A percentile compares a stretch with the other conserved stretches of the same genome.
Evolutionary conservation across 2,888 invertebrate genomes (phyloP).

Genomic region (Cristatella mucedo): DNA sequence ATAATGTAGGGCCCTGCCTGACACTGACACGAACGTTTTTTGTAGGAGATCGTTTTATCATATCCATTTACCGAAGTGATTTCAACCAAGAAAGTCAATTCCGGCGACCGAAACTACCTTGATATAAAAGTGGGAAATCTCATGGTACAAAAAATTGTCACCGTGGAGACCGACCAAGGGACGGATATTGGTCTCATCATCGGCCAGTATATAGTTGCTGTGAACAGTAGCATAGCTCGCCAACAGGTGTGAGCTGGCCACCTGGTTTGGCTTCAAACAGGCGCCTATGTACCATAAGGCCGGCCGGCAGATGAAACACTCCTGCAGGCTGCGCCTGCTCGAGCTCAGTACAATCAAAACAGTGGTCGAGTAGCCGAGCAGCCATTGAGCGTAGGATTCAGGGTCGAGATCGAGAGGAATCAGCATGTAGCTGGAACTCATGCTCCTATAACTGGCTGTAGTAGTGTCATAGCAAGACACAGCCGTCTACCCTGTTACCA

Average conservation of each 20-base stretch:
- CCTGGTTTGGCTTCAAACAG: not conserved
- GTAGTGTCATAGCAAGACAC: no score
- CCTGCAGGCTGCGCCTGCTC: no score
- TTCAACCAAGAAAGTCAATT: constrained; percentile 53
- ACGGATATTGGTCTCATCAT: constrained; percentile 90
- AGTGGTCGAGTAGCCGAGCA: no score
- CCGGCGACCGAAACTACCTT: constrained; percentile 42
- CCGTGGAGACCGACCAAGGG: constrained; percentile 82
- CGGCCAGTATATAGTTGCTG: constrained; percentile 86
- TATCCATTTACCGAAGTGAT: constrained; percentile 90
- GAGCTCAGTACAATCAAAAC: no score
- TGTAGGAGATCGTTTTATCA: constrained; percentile 67
- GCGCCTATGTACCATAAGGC: no score
- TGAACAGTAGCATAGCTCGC: constrained; percentile 18
- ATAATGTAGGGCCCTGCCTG: not conserved
- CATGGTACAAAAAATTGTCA: constrained; percentile 81
- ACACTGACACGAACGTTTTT: constrained; percentile 5
- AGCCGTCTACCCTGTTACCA: no score
- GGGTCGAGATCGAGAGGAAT: no score
- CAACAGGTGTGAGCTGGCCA: not conserved
- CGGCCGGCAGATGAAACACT: no score
- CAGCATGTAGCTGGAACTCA: no score
- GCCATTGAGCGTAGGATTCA: no score
- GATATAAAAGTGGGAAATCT: constrained; percentile 94
- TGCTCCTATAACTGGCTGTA: no score